phyloP scores from a whole-genome alignment of 2,113 vertebrate genomes.

The Galemys pyrenaicus region DNA sequence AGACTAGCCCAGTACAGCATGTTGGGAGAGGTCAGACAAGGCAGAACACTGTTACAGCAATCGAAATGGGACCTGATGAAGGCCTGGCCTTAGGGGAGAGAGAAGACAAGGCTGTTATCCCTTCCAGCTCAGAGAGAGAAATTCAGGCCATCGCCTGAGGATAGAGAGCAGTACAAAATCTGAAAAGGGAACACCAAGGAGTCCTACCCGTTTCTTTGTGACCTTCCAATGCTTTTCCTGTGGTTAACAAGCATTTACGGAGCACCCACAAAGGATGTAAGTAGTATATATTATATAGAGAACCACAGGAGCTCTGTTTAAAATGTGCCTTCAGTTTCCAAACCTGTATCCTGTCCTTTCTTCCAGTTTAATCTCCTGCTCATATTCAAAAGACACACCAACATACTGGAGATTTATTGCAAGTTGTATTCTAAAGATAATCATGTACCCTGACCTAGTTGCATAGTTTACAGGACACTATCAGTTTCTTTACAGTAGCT shows the following conservation, averaged over 20 bases:
- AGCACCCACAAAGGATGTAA: background rate
- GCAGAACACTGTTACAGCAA: background rate
- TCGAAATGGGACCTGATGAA: background rate
- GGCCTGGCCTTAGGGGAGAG: conserved; percentile 15
- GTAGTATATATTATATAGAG: background rate
- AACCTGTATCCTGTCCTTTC: background rate
- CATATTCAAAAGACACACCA: conserved; percentile 9
- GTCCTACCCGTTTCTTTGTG: background rate
- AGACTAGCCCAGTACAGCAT: background rate
- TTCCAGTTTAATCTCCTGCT: background rate
- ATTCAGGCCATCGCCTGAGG: background rate
- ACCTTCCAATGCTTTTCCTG: background rate
- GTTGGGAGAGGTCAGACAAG: background rate
- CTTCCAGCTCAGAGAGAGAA: conserved; percentile 29
- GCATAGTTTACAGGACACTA: conserved; percentile 56
- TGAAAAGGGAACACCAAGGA: background rate
- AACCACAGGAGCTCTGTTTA: background rate
- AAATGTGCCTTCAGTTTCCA: background rate
- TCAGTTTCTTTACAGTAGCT: conserved; percentile 72
- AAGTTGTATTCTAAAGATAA: conserved; percentile 27
- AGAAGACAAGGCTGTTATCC: background rate
- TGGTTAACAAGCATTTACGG: background rate
- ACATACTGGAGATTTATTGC: background rate
- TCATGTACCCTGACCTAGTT: conserved; percentile 10
- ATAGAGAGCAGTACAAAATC: background rate